Evolutionary conservation across 1,140 invertebrate species (phyloP).

Genomic region (Drosophila suzukii): DNA sequence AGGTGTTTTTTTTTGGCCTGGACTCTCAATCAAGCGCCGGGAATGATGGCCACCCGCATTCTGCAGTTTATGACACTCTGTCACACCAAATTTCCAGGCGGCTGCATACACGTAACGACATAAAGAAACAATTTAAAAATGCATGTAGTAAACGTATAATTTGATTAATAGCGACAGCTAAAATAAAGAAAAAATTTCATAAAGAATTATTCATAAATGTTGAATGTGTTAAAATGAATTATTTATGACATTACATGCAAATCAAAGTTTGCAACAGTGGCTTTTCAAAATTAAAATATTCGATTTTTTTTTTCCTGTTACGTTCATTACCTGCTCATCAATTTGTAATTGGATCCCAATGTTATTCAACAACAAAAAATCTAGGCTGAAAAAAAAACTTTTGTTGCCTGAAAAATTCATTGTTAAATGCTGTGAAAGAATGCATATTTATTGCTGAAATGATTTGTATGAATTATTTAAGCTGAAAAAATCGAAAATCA

Average conservation of each 20-base stretch:
- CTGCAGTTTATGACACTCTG: constrained; percentile 13
- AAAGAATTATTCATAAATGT: constrained; percentile 28
- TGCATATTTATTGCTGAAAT: constrained; percentile 47
- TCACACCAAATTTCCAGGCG: constrained; percentile 27
- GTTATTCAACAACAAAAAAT: not conserved
- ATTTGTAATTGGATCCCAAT: constrained; percentile 60
- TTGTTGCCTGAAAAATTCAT: constrained; percentile 42
- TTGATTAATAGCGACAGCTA: constrained; percentile 64
- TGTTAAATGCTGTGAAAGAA: constrained; percentile 56
- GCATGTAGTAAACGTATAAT: constrained; percentile 43
- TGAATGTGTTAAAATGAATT: constrained; percentile 56
- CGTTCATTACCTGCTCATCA: constrained; percentile 69
- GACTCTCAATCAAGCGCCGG: constrained; percentile 56
- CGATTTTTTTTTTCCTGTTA: constrained; percentile 21
- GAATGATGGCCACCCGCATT: constrained; percentile 49
- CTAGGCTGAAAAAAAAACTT: constrained; percentile 38
- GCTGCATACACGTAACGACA: constrained; percentile 22
- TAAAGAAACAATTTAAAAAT: constrained; percentile 38
- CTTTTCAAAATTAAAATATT: constrained; percentile 51
- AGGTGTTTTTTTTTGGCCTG: constrained; percentile 31
- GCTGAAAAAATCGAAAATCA: constrained; percentile 67
- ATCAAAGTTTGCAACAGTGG: constrained; percentile 46
- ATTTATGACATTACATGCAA: constrained; percentile 62
- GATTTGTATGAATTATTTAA: constrained; percentile 67
- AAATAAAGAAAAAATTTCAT: constrained; percentile 18